Conservation (phyloP, 2,113 vertebrate species). For the Aldabrachelys gigantea region DNA sequence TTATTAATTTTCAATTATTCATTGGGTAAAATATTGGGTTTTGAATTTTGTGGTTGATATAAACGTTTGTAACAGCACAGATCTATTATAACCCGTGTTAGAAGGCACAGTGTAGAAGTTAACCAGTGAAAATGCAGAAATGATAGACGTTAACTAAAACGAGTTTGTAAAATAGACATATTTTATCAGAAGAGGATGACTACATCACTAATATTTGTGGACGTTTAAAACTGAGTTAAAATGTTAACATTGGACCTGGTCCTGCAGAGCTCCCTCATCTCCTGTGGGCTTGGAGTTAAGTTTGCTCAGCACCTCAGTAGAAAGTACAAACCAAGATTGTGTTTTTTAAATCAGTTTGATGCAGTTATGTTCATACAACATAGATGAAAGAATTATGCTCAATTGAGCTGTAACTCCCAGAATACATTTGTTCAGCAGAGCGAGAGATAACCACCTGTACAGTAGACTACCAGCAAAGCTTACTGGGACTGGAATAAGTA, state of each 20-base stretch:
- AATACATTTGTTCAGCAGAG: background rate
- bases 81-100: background rate
- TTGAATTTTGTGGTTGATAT: background rate
- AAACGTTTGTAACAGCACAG: background rate
- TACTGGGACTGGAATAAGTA: accelerated
- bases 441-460: background rate
- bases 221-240: background rate
- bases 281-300: background rate
- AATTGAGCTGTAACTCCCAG: background rate
- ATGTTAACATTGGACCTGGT: too few relatives aligned
- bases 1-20: background rate
- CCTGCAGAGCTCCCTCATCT: too few relatives aligned
- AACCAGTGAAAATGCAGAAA: background rate
- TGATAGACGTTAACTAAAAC: background rate
- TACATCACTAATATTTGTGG: background rate
- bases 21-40: background rate
- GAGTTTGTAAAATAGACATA: too few relatives aligned
- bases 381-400: background rate
- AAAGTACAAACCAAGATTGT: background rate
- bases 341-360: background rate
- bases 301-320: background rate
- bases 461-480: background rate
- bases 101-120: background rate
- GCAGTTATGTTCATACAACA: background rate
- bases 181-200: background rate